phyloP scores from a whole-genome alignment of 2,113 vertebrate species.

The Heteronetta atricapilla region DNA sequence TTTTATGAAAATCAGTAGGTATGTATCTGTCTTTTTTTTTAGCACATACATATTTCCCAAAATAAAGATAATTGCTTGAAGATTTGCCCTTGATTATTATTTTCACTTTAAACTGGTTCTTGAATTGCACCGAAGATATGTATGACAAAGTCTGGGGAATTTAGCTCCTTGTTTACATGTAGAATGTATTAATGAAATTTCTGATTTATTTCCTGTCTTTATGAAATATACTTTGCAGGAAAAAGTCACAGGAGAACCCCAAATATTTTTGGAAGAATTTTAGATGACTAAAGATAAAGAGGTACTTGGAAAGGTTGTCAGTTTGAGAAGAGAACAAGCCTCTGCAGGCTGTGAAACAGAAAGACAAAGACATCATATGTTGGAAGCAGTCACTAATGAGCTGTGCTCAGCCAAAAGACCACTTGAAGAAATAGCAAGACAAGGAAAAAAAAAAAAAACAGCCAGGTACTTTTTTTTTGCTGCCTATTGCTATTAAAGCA shows the following conservation, averaged over 20 bases:
- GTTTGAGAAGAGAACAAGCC: constrained; percentile 50
- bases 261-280: constrained; percentile 52
- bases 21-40: not conserved
- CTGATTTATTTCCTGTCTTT: not conserved
- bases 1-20: not conserved
- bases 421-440: constrained; percentile 48
- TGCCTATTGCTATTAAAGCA: constrained; percentile 26
- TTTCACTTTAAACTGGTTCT: not conserved
- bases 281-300: constrained; percentile 54
- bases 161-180: not conserved
- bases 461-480: constrained; percentile 35
- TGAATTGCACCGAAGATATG: not conserved
- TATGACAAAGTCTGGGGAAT: not conserved
- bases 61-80: not conserved
- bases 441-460: not conserved
- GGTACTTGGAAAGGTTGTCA: constrained; percentile 47
- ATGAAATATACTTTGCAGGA: not conserved
- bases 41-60: not conserved
- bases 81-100: not conserved
- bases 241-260: constrained; percentile 33
- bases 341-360: constrained; percentile 19
- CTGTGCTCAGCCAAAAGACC: constrained; percentile 20
- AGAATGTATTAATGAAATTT: not conserved
- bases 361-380: not conserved
- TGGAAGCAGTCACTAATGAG: constrained; percentile 45